phyloP scores from a whole-genome alignment of 1,140 invertebrate species.

The Holotrichia oblita region DNA sequence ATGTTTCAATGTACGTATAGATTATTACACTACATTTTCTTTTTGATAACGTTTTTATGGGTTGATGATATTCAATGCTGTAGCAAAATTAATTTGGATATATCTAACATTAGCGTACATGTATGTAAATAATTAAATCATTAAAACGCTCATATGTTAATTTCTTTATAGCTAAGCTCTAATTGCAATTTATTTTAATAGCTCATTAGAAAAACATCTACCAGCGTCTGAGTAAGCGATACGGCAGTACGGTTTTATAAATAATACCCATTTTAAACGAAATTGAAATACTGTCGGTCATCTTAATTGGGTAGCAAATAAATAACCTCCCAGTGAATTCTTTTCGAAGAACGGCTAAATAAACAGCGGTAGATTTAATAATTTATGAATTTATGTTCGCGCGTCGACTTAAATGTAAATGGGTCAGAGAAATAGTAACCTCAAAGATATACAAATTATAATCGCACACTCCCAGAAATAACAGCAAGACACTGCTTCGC shows the following conservation, averaged over 20 bases:
- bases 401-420: background rate
- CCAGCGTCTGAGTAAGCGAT: background rate
- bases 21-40: too few species aligned
- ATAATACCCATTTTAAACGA: background rate
- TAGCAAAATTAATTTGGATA: too few species aligned
- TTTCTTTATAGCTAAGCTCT: background rate
- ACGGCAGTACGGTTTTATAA: background rate
- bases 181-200: slow-evolving; percentile 6
- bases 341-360: background rate
- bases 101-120: background rate
- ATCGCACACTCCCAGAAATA: background rate
- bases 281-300: background rate
- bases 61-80: too few species aligned
- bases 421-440: background rate
- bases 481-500: background rate
- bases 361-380: slow-evolving; percentile 1
- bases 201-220: background rate
- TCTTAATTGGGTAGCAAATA: background rate
- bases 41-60: too few species aligned
- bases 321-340: background rate
- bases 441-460: background rate
- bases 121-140: background rate
- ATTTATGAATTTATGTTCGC: background rate
- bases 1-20: too few species aligned
- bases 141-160: background rate